A percentile compares a stretch with the other conserved stretches of the same genome.
Evolutionary conservation across 2,797 vertebrate species (phyloP).

Genomic region (Salarias fasciatus): DNA sequence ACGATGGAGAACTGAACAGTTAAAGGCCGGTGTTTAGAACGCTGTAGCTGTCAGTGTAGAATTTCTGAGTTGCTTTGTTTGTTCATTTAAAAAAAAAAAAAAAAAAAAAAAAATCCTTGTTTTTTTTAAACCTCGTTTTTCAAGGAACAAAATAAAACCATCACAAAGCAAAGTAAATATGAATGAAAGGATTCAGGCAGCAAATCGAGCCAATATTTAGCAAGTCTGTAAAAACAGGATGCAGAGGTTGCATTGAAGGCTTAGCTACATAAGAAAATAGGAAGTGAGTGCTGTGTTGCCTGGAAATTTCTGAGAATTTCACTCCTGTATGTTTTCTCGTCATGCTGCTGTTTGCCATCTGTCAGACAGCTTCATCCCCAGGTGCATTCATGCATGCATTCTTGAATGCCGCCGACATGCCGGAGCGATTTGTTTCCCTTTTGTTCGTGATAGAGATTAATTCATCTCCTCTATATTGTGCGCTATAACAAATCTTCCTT

Average conservation of each 20-base stretch:
- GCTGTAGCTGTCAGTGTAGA: no score
- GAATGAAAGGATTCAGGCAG: background rate
- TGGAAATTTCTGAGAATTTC: constrained; percentile 71
- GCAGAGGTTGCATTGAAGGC: constrained; percentile 33
- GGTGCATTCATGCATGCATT: background rate
- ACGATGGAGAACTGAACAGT: no score
- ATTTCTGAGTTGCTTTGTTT: no score
- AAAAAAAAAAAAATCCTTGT: no score
- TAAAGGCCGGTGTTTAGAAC: no score
- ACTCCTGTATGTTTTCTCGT: constrained; percentile 5
- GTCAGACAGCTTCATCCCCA: background rate
- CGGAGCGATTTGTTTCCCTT: background rate
- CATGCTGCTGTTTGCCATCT: background rate
- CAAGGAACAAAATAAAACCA: background rate
- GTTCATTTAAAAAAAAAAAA: no score
- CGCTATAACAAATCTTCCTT: no score
- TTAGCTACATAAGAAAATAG: constrained; percentile 52
- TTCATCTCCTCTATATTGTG: no score
- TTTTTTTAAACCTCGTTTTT: no score
- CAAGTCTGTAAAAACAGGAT: constrained; percentile 46
- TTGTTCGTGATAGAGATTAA: background rate
- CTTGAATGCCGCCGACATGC: background rate
- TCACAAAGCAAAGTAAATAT: background rate
- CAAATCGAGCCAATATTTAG: constrained; percentile 6
- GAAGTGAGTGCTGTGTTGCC: constrained; percentile 42